Evolutionary conservation across 2,888 invertebrate genomes (phyloP).

Genomic region (Rhorus exstirpatorius): DNA sequence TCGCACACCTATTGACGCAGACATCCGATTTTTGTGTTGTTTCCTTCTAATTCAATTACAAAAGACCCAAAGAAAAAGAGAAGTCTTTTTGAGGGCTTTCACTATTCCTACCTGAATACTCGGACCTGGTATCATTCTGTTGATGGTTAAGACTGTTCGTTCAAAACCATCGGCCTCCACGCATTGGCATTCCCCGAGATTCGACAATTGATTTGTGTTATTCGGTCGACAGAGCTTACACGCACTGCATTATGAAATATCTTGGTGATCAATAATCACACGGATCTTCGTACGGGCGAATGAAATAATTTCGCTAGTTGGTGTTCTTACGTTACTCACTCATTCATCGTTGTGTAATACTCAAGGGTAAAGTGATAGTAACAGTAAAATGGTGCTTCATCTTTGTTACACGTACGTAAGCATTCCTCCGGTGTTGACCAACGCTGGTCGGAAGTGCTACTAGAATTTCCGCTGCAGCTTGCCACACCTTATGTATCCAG

Average conservation of each 20-base stretch:
- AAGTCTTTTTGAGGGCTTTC: neutral
- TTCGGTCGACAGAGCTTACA: slow-evolving; percentile 94
- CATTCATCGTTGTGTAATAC: slow-evolving; percentile 44
- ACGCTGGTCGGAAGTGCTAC: neutral
- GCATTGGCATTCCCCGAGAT: slow-evolving; percentile 90
- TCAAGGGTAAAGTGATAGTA: slow-evolving; percentile 38
- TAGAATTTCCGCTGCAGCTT: neutral
- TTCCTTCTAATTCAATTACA: neutral
- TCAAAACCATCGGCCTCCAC: slow-evolving; percentile 95
- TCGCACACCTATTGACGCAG: slow-evolving; percentile 91
- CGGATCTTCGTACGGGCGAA: neutral
- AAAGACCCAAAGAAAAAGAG: neutral
- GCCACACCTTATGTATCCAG: neutral
- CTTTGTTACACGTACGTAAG: slow-evolving; percentile 5
- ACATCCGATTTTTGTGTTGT: neutral
- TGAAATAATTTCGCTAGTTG: neutral
- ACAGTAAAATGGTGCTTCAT: slow-evolving; percentile 18
- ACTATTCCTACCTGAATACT: slow-evolving; percentile 87
- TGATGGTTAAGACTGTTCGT: slow-evolving; percentile 93
- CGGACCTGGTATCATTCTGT: slow-evolving; percentile 96
- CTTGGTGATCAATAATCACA: neutral
- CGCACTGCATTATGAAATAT: slow-evolving; percentile 87
- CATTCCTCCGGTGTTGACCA: slow-evolving; percentile 43
- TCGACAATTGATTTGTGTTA: slow-evolving; percentile 93
- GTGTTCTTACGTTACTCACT: neutral